Evolutionary conservation across 1,140 invertebrate species (phyloP), one percentile per base, ranked within the genome.

Genomic region (Drosophila tsacasi): DNA sequence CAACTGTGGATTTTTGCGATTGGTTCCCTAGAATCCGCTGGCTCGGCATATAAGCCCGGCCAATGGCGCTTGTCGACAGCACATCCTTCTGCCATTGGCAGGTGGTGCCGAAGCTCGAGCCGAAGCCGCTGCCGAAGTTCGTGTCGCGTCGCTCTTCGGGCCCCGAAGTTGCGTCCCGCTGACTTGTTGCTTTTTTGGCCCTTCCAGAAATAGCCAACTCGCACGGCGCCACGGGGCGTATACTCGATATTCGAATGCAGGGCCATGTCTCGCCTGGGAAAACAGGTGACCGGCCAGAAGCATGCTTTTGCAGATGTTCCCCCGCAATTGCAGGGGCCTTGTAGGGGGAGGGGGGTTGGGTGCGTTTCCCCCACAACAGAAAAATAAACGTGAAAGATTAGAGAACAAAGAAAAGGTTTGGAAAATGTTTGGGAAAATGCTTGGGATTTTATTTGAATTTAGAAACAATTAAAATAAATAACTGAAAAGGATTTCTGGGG

Each of bases 11-110:
- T 57, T 32, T 64, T 30, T 47, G 83, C 77, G 84, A 87, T 87
- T 87, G 84, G 85, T 63, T 62, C 64, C 40, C 39, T 47, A 23
- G 39, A 27, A 54, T 49, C 17, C 35, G 19, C 15, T 25, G 15
- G 27, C 15, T 35, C 46, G 40, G 71, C 68, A 74, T 25, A 74
- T 73, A 74, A 37, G 71, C 71, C 71, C n/a, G 72, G 73, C 85
- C 85, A 89, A 89, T 89, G 39, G 66, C 74, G 54, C 42, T 27
- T 7, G 30, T 9, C 75, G 49, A 9, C 15, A 37, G 21, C 58
- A 54, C 54, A 81, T 86, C 83, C 83, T 86, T 80, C 54, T 44
- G 25, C 81, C 59, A 89, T 89, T 89, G 85, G 67, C 65, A 63
- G 82, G 37, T 30, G 82, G 37, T 30, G 23, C 30, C 32, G 57